A percentile compares a stretch with the other conserved stretches of the same genome.
Evolutionary conservation across 2,797 vertebrate genomes (phyloP).

Genomic region (Gouania willdenowi): DNA sequence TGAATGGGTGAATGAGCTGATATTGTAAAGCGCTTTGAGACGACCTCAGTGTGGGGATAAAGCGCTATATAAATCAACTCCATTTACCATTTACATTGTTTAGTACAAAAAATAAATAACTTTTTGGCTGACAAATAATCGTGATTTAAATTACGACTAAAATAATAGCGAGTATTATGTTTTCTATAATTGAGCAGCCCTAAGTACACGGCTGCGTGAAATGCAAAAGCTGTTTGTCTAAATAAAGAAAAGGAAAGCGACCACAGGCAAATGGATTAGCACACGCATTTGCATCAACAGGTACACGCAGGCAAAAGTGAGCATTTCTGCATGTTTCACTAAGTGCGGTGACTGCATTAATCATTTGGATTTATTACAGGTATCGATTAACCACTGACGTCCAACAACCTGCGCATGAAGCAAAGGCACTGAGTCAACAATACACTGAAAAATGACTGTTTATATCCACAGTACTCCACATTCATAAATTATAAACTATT

Average conservation of each 20-base stretch:
- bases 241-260: slow-evolving; percentile 46
- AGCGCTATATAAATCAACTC: no score
- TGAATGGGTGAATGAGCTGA: no score
- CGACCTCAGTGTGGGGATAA: no score
- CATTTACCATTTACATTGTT: no score
- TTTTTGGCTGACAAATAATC: no score
- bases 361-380: slow-evolving; percentile 72
- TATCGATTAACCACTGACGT: slow-evolving; percentile 70
- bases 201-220: no score
- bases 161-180: no score
- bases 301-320: slow-evolving; percentile 3
- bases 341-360: slow-evolving; percentile 57
- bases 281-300: slow-evolving; percentile 34
- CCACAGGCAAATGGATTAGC: slow-evolving; percentile 40
- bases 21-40: no score
- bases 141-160: no score
- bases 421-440: slow-evolving; percentile 72
- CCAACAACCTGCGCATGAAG: slow-evolving; percentile 40
- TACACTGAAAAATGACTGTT: slow-evolving; percentile 74
- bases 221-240: slow-evolving; percentile 33
- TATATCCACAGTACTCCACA: slow-evolving; percentile 64
- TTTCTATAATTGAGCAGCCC: no score
- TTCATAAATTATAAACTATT: slow-evolving; percentile 65
- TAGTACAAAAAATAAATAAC: no score
- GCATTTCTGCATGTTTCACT: slow-evolving; percentile 15